Base-by-base conservation (phyloP, 2,888 invertebrate species). In the Trissolcus brochymenae region DNA sequence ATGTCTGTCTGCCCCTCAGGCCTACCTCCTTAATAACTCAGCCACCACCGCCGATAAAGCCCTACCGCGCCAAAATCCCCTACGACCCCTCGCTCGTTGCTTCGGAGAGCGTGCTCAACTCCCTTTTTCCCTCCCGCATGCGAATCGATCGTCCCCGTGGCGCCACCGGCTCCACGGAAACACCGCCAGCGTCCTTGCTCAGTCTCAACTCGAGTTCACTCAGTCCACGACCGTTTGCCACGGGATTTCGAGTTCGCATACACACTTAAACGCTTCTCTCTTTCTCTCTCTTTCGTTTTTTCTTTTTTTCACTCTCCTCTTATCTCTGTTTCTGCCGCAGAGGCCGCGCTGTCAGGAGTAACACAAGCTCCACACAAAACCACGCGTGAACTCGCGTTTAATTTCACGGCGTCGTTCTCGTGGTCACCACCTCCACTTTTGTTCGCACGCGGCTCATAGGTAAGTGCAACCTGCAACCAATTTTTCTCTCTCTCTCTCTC, bases 131-230 rank as follows among this genome's bases (percentile, higher is more conserved):
- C 65, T 46, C 80, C 76, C 67, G 67, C 78, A 57, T 60, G 77
- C 80, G 78, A 78, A 80, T 82, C 82, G 82, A 81, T 81, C 82
- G 82, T 60, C 81, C 75, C 79, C 71, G 81, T 81, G 87, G 85
- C 87, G 88, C 87, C 84, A 85, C 81, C 79, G 82, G 84, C 86
- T 84, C 78, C 81, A 76, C 82, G 78, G 83, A 81, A 81, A 84
- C 84, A 81, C 82, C 80, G 70, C 72, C 74, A 73, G 74, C 79
- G 81, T 79, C 83, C 80, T 82, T 81, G 81, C 86, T 83, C 86
- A 87, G 88, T 88, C 86, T 84, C 85, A 87, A 86, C 85, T 86
- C 87, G 85, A 86, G 87, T 88, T 87, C 87, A 88, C 86, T 88
- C 88, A 87, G 87, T 88, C 86, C 83, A 87, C 86, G 86, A 87